Conservation (phyloP, 2,113 vertebrate species). For the Drymodes brunneopygia region DNA sequence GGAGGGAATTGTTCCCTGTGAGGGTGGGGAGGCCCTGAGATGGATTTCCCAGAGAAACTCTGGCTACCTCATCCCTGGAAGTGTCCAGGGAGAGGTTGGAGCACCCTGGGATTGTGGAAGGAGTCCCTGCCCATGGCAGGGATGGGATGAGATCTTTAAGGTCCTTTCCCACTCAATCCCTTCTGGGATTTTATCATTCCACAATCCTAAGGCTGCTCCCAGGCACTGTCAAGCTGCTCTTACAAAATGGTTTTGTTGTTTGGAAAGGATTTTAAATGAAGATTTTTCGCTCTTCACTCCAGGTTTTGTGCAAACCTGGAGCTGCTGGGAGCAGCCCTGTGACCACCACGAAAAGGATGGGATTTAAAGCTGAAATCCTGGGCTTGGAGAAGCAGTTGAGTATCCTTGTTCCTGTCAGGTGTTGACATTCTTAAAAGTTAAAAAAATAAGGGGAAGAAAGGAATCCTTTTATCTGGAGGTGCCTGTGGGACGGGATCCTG, state of each 20-base stretch:
- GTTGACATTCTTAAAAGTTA: background rate
- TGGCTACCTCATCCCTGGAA: background rate
- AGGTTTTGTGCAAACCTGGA: constrained; percentile 63
- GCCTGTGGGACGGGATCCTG: too few species aligned
- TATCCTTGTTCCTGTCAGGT: background rate
- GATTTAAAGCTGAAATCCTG: constrained; percentile 66
- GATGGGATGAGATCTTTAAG: background rate
- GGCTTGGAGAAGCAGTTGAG: constrained; percentile 72
- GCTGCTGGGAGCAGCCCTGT: background rate
- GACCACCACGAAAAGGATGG: background rate
- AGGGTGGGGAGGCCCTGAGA: background rate
- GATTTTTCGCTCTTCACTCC: background rate
- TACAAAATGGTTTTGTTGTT: background rate
- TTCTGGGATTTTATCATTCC: background rate
- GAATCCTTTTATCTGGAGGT: background rate
- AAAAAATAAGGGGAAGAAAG: background rate
- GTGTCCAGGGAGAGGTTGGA: background rate
- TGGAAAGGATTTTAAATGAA: rapidly evolving
- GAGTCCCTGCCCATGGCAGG: background rate
- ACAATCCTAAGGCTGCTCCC: rapidly evolving
- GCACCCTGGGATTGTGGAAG: rapidly evolving
- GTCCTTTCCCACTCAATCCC: background rate
- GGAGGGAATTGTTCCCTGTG: background rate
- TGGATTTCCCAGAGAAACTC: background rate
- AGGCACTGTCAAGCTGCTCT: rapidly evolving